Evolutionary conservation across 2,888 invertebrate genomes (phyloP).

Genomic region (Pyrrhia umbra): DNA sequence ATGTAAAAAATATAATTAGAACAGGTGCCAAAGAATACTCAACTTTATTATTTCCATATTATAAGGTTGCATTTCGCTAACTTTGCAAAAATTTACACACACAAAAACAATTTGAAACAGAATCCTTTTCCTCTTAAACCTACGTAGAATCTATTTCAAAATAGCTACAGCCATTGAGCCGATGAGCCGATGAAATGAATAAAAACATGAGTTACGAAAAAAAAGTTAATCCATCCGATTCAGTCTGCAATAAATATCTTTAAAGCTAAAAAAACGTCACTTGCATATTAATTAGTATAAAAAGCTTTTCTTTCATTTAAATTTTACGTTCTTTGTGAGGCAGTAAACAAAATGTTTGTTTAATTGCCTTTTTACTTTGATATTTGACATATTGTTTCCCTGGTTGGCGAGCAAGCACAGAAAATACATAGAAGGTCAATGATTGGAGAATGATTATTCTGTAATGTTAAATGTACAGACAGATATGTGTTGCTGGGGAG

Average conservation of each 20-base stretch:
- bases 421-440: background rate
- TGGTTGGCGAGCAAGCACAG: background rate
- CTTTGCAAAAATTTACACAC: background rate
- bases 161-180: conserved; percentile 4
- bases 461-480: too few relatives aligned
- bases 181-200: conserved; percentile 28
- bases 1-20: too few relatives aligned
- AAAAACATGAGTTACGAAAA: conserved; percentile 32
- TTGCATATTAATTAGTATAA: conserved; percentile 60
- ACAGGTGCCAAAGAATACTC: too few relatives aligned
- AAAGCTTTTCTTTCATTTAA: conserved; percentile 53
- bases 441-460: too few relatives aligned
- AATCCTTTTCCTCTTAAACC: background rate
- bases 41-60: too few relatives aligned
- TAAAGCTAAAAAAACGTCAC: conserved; percentile 32
- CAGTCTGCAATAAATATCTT: conserved; percentile 36
- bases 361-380: conserved; percentile 41
- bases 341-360: conserved; percentile 45
- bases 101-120: background rate
- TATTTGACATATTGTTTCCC: conserved; percentile 13
- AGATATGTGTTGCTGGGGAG: too few relatives aligned
- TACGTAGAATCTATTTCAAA: conserved; percentile 7
- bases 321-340: conserved; percentile 46
- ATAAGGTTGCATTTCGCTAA: too few relatives aligned
- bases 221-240: conserved; percentile 26